A percentile compares a stretch with the other conserved stretches of the same genome.
Conservation (phyloP, 2,888 invertebrate genomes). For the Latrodectus hesperus region DNA sequence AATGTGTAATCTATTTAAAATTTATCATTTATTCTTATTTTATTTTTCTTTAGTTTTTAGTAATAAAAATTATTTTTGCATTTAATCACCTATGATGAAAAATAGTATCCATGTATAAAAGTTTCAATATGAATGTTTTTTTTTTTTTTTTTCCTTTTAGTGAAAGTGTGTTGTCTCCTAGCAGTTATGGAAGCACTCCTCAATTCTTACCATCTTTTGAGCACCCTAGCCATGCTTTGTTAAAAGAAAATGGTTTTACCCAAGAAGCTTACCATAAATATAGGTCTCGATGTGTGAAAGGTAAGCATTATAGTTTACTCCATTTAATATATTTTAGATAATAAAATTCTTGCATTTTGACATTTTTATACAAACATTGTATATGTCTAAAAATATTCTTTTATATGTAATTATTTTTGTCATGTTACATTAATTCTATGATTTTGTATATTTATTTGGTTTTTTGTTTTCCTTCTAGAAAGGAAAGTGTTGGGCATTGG, state of each 20-base stretch:
- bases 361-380: not conserved
- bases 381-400: not conserved
- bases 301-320: constrained; percentile 75
- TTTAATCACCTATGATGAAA: not conserved
- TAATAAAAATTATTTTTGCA: not conserved
- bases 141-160: not conserved
- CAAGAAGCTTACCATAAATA: constrained; percentile 98
- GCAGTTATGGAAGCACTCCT: constrained; percentile 86
- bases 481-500: constrained; percentile 94
- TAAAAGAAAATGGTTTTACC: constrained; percentile 97
- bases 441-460: not conserved
- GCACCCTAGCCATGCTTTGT: constrained; percentile 95
- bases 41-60: not conserved
- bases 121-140: too few relatives aligned
- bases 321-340: not conserved
- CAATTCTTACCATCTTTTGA: constrained; percentile 92
- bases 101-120: not conserved
- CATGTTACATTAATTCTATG: not conserved
- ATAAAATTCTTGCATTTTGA: not conserved
- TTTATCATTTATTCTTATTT: not conserved
- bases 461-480: constrained; percentile 79
- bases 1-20: too few relatives aligned
- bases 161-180: constrained; percentile 55
- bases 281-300: constrained; percentile 93
- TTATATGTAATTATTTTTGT: not conserved